Base-by-base conservation (phyloP, 2,888 invertebrate genomes). In the Caradrina clavipalpis region DNA sequence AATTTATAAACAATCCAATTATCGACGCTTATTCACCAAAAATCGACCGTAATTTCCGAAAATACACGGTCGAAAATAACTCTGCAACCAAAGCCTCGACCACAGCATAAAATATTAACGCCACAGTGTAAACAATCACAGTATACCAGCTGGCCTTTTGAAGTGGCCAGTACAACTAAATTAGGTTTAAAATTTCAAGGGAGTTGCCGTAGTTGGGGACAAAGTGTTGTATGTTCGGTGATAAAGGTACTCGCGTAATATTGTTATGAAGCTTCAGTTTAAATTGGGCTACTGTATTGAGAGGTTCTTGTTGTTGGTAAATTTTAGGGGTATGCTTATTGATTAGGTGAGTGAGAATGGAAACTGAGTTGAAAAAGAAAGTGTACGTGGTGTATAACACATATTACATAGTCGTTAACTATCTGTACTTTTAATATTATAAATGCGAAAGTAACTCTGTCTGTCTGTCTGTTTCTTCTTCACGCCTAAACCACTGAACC, bases 101-200 rank as follows among this genome's bases (percentile, higher is more conserved):
- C 66, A 59, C 61, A 69, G 55, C 47, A 56, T 73, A 76, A 83
- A 83, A 78, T 82, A 83, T 83, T 71, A 60, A 80, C 55, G 67
- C 10, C 50, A 49, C 49, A 69, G 57, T 15, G 78, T 78, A 80
- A 69, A 83, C 81, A 82, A 72, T 81, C 76, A 65, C 51, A 63
- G 67, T 49, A 31, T 45, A 10, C 19, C 59, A 47, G 51, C 51
- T 3, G 22, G 75, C 60, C 72, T 82, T 77, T 80, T 78, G 71
- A 69, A 75, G 76, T 69, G 65, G 47, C 47, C 45, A 56, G 65
- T 62, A 53, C 59, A 76, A 65, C 56, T 54, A 69, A 83, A 82
- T 83, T 83, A 78, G 64, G 78, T 83, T 83, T 81, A 81, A 83
- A 82, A 76, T 83, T 78, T 78, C 67, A 83, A 66, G 69, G 63